phyloP scores from a whole-genome alignment of 2,888 invertebrate genomes.

The Agapetus fuscipes region DNA sequence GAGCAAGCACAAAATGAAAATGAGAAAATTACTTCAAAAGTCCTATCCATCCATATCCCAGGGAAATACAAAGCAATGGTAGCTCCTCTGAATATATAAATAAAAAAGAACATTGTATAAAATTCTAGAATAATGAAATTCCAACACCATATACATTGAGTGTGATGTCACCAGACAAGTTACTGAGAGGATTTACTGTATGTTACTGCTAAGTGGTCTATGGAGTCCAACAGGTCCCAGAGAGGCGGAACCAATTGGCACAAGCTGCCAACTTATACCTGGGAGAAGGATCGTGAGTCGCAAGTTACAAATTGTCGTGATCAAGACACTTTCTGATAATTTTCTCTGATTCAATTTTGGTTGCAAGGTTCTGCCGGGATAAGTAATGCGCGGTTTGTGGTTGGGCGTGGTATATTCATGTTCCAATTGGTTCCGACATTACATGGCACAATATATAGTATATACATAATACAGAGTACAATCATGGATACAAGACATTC shows the following conservation, averaged over 20 bases:
- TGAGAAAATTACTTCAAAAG: constrained; percentile 19
- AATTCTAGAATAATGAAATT: constrained; percentile 16
- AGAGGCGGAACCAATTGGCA: constrained; percentile 47
- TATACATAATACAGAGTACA: constrained; percentile 5
- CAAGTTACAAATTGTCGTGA: too few species aligned
- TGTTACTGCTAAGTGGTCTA: too few species aligned
- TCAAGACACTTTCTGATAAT: constrained; percentile 13
- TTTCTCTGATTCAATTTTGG: constrained; percentile 14
- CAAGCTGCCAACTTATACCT: constrained; percentile 25
- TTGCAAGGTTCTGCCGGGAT: constrained; percentile 5
- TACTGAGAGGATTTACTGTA: too few species aligned
- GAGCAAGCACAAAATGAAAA: too few species aligned
- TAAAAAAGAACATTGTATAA: constrained; percentile 15
- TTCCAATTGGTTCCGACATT: constrained; percentile 44
- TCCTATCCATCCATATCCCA: constrained; percentile 20
- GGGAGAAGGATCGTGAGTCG: constrained; percentile 13
- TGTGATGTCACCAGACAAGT: too few species aligned
- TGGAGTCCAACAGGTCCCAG: constrained; percentile 42
- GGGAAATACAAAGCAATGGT: constrained; percentile 14
- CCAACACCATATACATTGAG: constrained; percentile 20
- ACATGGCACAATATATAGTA: constrained; percentile 1
- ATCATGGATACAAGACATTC: not conserved
- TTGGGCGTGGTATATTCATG: constrained; percentile 32
- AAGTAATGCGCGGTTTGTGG: constrained; percentile 46
- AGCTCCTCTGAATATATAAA: constrained; percentile 12